A percentile compares a stretch with the other conserved stretches of the same genome.
Evolutionary conservation across 1,140 invertebrate genomes (phyloP).

Genomic region (Rhyzopertha dominica): DNA sequence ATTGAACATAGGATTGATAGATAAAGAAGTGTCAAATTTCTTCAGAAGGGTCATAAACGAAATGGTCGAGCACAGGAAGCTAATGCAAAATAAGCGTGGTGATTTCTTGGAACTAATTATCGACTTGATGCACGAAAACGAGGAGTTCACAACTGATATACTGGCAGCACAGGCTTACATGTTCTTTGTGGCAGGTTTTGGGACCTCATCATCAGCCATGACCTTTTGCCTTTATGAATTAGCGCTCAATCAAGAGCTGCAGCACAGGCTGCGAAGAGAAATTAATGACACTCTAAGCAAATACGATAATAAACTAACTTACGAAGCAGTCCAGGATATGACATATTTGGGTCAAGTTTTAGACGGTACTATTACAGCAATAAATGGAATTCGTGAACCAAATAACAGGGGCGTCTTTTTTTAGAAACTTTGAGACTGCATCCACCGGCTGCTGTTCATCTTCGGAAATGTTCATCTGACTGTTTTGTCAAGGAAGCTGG

Average conservation of each 20-base stretch:
- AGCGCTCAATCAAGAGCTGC: conserved; percentile 45
- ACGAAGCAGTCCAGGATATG: conserved; percentile 52
- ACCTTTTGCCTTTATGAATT: conserved; percentile 48
- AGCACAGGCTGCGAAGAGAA: conserved; percentile 45
- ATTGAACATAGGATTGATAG: no score
- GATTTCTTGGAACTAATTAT: no score
- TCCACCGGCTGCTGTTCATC: conserved; percentile 42
- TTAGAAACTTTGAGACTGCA: conserved; percentile 46
- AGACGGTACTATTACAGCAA: conserved; percentile 42
- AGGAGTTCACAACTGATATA: conserved; percentile 8
- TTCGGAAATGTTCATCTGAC: conserved; percentile 40
- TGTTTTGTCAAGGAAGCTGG: conserved; percentile 37
- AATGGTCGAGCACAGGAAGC: no score
- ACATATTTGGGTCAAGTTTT: conserved; percentile 31
- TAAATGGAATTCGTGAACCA: neutral
- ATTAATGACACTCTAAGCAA: conserved; percentile 43
- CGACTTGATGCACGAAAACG: no score
- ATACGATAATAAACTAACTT: conserved; percentile 48
- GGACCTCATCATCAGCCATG: conserved; percentile 46
- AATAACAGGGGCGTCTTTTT: neutral
- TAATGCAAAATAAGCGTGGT: no score
- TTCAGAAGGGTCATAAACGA: no score
- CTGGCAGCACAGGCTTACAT: conserved; percentile 12
- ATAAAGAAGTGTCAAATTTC: no score
- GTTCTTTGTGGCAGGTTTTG: conserved; percentile 47